Evolutionary conservation across 1,140 invertebrate species (phyloP).

Genomic region (Bombus soroeensis): DNA sequence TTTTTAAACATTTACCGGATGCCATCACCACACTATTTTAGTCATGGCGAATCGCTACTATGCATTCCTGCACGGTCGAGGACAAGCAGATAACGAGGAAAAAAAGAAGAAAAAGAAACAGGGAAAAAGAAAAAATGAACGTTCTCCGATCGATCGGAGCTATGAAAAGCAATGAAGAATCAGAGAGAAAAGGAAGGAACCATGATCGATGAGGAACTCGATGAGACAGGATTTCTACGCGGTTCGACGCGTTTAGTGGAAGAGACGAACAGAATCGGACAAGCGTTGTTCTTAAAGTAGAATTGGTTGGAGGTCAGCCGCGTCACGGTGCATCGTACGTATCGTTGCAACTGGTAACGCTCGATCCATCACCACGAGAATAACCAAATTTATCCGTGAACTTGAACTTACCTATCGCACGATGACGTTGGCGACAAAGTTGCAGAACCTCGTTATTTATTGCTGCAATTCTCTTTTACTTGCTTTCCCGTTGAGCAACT

Average conservation of each 20-base stretch:
- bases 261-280: not conserved
- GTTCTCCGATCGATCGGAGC: too few relatives aligned
- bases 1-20: constrained; percentile 63
- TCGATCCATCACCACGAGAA: not conserved
- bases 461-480: too few relatives aligned
- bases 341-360: constrained; percentile 15
- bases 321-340: not conserved
- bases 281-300: constrained; percentile 3
- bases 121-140: not conserved
- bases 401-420: constrained; percentile 2
- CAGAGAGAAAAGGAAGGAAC: not conserved
- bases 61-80: constrained; percentile 45
- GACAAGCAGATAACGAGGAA: constrained; percentile 20
- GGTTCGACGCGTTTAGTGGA: not conserved
- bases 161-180: not conserved
- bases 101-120: not conserved
- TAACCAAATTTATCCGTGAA: constrained; percentile 13
- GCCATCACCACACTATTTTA: constrained; percentile 69
- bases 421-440: not conserved
- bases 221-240: not conserved
- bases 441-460: not conserved
- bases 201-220: not conserved
- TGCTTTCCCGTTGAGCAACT: too few relatives aligned
- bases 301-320: constrained; percentile 12
- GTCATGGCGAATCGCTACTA: constrained; percentile 32